Evolutionary conservation across 2,888 invertebrate species (phyloP).

Genomic region (Syritta pipiens): DNA sequence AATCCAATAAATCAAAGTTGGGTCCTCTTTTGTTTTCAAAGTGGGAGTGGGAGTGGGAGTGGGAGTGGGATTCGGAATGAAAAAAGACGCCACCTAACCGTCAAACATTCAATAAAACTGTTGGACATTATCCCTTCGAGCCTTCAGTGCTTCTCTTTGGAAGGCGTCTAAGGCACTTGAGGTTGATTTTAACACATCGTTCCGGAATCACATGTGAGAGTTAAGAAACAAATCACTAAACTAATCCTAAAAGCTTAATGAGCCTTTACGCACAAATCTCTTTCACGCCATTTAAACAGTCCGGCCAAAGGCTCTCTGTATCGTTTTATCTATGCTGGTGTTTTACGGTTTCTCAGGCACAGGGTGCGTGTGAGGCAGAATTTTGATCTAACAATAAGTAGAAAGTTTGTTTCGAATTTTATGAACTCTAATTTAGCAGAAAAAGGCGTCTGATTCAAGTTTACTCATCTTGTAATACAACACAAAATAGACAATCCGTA

Average conservation of each 20-base stretch:
- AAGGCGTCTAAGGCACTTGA: slow-evolving; percentile 23
- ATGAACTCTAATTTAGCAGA: too few relatives aligned
- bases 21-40: background rate
- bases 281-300: slow-evolving; percentile 18
- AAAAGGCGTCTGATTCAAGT: too few relatives aligned
- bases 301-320: slow-evolving; percentile 17
- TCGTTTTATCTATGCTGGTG: slow-evolving; percentile 30
- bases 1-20: slow-evolving; percentile 53
- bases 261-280: slow-evolving; percentile 63
- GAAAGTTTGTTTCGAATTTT: too few relatives aligned
- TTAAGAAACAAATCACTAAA: slow-evolving; percentile 63
- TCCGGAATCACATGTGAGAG: slow-evolving; percentile 50
- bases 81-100: slow-evolving; percentile 2
- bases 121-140: slow-evolving; percentile 44
- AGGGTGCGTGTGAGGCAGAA: too few relatives aligned
- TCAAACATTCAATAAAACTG: slow-evolving; percentile 61
- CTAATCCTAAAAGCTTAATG: slow-evolving; percentile 63
- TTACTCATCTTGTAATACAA: too few relatives aligned
- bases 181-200: slow-evolving; percentile 60
- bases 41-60: background rate
- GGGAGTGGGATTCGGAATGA: background rate
- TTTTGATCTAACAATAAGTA: too few relatives aligned
- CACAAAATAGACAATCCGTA: too few relatives aligned
- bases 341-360: too few relatives aligned
- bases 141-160: background rate